Evolutionary conservation across 2,113 vertebrate genomes (phyloP).

Genomic region (Eulemur macaco): DNA sequence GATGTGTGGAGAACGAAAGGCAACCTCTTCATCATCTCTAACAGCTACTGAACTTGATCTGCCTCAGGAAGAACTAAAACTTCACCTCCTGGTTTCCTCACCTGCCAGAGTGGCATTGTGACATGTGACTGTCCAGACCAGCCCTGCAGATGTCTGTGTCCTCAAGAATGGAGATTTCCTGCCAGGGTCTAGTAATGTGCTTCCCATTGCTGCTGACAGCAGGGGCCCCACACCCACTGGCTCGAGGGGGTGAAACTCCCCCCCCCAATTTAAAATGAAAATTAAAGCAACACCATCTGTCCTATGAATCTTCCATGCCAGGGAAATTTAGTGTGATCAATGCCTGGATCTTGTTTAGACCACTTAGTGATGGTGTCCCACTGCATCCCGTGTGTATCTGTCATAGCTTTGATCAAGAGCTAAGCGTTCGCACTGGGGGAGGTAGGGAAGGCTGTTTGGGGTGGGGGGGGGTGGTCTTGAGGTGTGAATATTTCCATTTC

Average conservation of each 20-base stretch:
- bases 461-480: neutral
- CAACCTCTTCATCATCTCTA: neutral
- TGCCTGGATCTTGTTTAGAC: constrained; percentile 50
- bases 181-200: constrained; percentile 27
- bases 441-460: neutral
- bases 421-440: neutral
- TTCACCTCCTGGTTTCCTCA: neutral
- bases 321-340: neutral
- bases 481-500: constrained; percentile 27
- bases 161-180: constrained; percentile 7
- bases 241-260: constrained; percentile 39
- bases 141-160: constrained; percentile 54
- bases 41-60: constrained; percentile 49
- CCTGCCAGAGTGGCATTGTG: neutral
- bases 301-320: neutral
- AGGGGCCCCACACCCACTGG: neutral
- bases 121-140: constrained; percentile 50
- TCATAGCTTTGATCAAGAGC: constrained; percentile 24
- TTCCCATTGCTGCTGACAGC: constrained; percentile 11
- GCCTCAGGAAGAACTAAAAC: neutral
- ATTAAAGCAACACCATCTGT: constrained; percentile 56
- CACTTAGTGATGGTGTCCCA: neutral
- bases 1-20: neutral
- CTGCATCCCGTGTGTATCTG: neutral
- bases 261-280: constrained; percentile 43